Conservation (phyloP, 2,797 vertebrate species). For the Anguilla obscura region DNA sequence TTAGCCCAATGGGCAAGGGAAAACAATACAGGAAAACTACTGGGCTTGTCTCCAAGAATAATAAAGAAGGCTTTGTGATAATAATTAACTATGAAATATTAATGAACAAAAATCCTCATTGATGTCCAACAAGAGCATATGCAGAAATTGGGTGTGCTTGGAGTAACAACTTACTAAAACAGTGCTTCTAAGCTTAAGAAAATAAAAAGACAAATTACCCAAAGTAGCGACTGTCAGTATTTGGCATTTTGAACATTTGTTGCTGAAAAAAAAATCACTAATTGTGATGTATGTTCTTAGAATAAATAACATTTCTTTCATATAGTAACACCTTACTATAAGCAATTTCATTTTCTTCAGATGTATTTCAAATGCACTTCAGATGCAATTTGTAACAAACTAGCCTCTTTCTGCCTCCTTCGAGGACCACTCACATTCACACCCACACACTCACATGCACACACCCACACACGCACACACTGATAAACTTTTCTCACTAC, state of each 20-base stretch:
- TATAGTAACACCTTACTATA: no score
- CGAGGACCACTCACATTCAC: no score
- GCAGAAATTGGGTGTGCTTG: conserved; percentile 39
- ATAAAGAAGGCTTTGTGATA: conserved; percentile 63
- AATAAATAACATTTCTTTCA: no score
- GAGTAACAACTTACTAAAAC: conserved; percentile 28
- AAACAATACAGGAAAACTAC: conserved; percentile 30
- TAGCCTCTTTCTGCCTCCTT: no score
- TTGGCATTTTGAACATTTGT: background rate
- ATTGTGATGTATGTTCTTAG: no score
- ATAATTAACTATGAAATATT: conserved; percentile 77
- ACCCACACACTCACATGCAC: no score
- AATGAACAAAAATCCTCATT: conserved; percentile 61
- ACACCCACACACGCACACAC: no score
- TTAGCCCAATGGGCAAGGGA: conserved; percentile 43
- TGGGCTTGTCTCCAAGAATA: conserved; percentile 53
- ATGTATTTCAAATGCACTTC: no score
- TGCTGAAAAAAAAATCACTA: no score
- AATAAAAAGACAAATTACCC: background rate
- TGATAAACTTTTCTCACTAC: no score
- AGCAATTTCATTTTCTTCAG: no score
- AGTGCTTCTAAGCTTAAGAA: background rate
- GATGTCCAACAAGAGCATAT: conserved; percentile 55
- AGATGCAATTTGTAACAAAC: no score
- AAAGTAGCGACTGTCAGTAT: background rate